Evolutionary conservation across 2,113 vertebrate species (phyloP).

Genomic region (Erinaceus europaeus): DNA sequence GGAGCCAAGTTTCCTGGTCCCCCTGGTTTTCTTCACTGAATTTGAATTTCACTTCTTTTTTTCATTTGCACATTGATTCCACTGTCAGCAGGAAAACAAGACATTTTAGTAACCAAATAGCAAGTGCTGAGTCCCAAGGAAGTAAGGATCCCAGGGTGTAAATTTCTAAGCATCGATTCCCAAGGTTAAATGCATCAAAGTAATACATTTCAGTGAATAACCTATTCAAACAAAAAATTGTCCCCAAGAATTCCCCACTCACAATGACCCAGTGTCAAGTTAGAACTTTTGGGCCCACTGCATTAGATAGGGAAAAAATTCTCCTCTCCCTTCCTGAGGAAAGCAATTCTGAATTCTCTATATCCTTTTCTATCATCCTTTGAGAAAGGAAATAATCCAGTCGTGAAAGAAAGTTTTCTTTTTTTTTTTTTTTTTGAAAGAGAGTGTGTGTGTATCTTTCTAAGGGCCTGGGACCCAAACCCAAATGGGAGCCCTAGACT

Average conservation of each 20-base stretch:
- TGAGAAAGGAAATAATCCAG: neutral
- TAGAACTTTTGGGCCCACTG: neutral
- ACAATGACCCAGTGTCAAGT: conserved; percentile 32
- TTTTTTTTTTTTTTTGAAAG: too few relatives aligned
- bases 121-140: conserved; percentile 27
- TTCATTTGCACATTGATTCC: neutral
- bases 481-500: neutral
- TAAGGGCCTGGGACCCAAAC: neutral
- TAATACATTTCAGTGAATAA: neutral
- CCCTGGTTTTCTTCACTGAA: neutral
- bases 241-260: neutral
- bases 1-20: neutral
- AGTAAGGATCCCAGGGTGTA: neutral
- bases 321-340: neutral
- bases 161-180: neutral
- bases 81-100: neutral
- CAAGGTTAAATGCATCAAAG: neutral
- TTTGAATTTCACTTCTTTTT: neutral
- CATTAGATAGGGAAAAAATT: neutral
- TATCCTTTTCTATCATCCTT: neutral
- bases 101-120: conserved; percentile 59
- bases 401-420: too few relatives aligned
- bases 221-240: neutral
- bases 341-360: neutral
- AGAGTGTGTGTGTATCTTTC: too few relatives aligned